Base-by-base conservation (phyloP, 1,140 invertebrate species). In the Drosophila azteca region DNA sequence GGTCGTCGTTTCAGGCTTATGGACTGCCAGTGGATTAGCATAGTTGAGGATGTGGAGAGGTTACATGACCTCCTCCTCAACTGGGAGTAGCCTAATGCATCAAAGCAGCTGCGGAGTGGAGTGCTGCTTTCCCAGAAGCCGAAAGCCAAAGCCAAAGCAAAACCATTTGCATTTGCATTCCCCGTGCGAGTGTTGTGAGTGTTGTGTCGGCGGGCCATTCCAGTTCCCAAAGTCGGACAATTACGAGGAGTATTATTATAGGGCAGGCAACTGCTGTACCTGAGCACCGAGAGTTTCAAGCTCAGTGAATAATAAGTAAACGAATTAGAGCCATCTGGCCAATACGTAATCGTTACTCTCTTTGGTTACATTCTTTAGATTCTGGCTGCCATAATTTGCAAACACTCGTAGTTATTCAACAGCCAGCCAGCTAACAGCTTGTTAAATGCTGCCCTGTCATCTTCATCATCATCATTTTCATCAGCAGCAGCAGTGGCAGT, bases 11-110 rank as follows among this genome's bases (percentile, higher is more conserved):
- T 75, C 71, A 55, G 71, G 53, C 41, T n/a, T n/a, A n/a, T n/a
- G n/a, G n/a, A n/a, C n/a, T n/a, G n/a, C n/a, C n/a, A n/a, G n/a
- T 58, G 79, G 82, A 81, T 84, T 84, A 74, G 50, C 81, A 84
- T 87, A 81, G 74, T 74, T 77, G 50, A 87, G 65, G 4, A 39
- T 54, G 62, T 64, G 55, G 57, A 20, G 5, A 22, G 26, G 67
- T 39, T 51, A 59, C 69, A 73, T 43, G 24, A 59, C 51, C 68
- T 31, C 35, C 69, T 62, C 60, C 69, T 62, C 60, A n/a, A 73
- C 51, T 13, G 70, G 58, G 50, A 26, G 48, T 58, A 41, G 50
- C 69, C 45, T 48, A 62, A 61, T 53, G 52, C 67, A 68, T 50
- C 67, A 67, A 67, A 69, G 64, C 43, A 69, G 53, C 52, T 68